These are phyloP conservation scores for Cricetomys ansorgei DNA, from an alignment of 2,113 vertebrate genomes.

Conservation along the genomic window DNA sequence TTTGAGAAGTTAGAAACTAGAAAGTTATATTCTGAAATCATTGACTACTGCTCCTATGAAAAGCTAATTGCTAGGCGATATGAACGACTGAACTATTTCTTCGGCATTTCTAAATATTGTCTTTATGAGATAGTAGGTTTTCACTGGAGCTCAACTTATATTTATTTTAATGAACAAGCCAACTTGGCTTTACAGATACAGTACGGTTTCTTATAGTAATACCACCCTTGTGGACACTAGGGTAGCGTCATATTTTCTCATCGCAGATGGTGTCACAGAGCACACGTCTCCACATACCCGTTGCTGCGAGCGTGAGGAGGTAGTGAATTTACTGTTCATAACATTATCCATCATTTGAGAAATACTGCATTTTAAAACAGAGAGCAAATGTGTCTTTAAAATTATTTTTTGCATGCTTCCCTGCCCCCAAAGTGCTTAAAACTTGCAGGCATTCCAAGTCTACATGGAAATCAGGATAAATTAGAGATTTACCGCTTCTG, in stretches of 20 bases:
- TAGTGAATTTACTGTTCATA: not conserved
- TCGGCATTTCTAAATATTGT: constrained; percentile 4
- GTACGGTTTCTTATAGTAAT: not conserved
- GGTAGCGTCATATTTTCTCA: not conserved
- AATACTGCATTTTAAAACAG: constrained; percentile 2
- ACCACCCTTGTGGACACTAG: not conserved
- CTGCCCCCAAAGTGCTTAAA: not conserved
- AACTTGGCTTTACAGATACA: not conserved
- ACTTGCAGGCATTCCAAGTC: not conserved
- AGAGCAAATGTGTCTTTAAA: constrained; percentile 37
- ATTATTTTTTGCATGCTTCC: constrained; percentile 33
- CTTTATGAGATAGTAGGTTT: not conserved
- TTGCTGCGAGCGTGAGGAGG: not conserved
- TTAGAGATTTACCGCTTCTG: constrained; percentile 11
- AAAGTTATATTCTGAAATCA: not conserved
- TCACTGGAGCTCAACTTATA: not conserved
- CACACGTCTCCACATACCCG: not conserved
- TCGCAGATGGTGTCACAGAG: not conserved
- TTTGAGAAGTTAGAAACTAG: not conserved
- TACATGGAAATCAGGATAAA: not conserved
- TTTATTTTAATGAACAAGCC: constrained; percentile 3
- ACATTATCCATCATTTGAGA: not conserved
- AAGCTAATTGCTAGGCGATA: not conserved
- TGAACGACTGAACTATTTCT: not conserved
- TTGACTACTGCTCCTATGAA: not conserved